phyloP scores from a whole-genome alignment of 2,797 vertebrate genomes.

The Carapus acus region DNA sequence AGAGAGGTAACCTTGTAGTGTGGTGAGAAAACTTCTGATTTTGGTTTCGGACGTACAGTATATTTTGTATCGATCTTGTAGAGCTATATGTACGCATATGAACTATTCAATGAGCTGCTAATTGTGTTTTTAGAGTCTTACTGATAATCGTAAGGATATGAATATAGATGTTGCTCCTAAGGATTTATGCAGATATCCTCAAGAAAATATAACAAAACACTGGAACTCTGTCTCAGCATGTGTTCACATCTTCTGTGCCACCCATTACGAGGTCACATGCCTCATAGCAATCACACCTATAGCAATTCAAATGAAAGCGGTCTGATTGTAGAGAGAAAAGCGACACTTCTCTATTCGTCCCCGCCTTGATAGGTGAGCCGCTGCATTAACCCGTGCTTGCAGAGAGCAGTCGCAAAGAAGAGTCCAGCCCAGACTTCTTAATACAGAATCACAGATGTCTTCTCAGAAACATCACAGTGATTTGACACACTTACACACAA shows the following conservation, averaged over 20 bases:
- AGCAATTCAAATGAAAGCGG: constrained; percentile 36
- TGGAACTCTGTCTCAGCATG: background rate
- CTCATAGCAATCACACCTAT: constrained; percentile 24
- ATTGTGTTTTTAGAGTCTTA: too few species aligned
- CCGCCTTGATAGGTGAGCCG: constrained; percentile 34
- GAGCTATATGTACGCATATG: background rate
- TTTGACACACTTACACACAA: constrained; percentile 25
- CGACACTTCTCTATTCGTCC: constrained; percentile 12
- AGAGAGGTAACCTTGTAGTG: too few species aligned
- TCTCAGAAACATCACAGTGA: constrained; percentile 6
- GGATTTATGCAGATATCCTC: too few species aligned
- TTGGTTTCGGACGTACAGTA: too few species aligned
- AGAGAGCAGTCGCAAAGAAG: constrained; percentile 17
- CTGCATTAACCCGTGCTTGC: constrained; percentile 27
- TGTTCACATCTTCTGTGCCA: background rate
- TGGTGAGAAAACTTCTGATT: too few species aligned
- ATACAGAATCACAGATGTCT: constrained; percentile 27
- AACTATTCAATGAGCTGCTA: background rate
- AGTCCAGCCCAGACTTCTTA: constrained; percentile 10
- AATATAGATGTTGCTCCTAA: too few species aligned
- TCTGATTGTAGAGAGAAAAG: constrained; percentile 41
- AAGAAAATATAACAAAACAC: too few species aligned
- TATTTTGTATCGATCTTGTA: too few species aligned
- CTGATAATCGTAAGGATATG: too few species aligned
- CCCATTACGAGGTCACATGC: too few species aligned